Percentiles rank a stretch among this genome's conserved stretches.
These are phyloP conservation scores for Caenorhabditis briggsae DNA, from an alignment of 1,140 invertebrate species.

Conservation along the genomic window DNA sequence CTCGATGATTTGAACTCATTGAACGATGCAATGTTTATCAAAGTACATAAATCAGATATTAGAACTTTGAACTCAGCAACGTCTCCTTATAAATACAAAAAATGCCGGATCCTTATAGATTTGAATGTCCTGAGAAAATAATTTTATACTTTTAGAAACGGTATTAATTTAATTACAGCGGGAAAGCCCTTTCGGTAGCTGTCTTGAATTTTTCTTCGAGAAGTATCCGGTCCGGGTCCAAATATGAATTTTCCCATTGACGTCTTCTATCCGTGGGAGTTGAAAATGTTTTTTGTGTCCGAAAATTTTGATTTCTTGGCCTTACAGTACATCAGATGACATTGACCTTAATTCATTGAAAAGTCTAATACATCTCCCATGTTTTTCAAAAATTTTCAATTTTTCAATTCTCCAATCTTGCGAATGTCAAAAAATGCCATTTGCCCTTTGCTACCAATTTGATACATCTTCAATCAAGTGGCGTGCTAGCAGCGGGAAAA, in stretches of 20 bases:
- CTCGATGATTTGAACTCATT: background rate
- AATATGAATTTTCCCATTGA: background rate
- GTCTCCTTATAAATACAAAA: too few species aligned
- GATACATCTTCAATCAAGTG: constrained; percentile 33
- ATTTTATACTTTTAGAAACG: too few species aligned
- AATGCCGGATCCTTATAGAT: too few species aligned
- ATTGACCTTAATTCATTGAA: too few species aligned
- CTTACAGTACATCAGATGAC: too few species aligned
- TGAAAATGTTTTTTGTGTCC: background rate
- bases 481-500: background rate
- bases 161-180: too few species aligned
- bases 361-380: too few species aligned
- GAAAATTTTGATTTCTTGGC: background rate
- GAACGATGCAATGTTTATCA: background rate
- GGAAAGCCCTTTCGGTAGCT: background rate
- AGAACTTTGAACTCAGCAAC: too few species aligned
- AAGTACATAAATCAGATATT: too few species aligned
- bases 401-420: background rate
- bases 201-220: background rate
- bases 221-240: background rate
- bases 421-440: background rate
- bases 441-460: constrained; percentile 10
- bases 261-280: constrained; percentile 1
- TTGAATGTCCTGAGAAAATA: too few species aligned
- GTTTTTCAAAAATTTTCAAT: too few species aligned